A percentile compares a stretch with the other conserved stretches of the same genome.
Evolutionary conservation across 2,888 invertebrate species (phyloP).

Genomic region (Lagria hirta): DNA sequence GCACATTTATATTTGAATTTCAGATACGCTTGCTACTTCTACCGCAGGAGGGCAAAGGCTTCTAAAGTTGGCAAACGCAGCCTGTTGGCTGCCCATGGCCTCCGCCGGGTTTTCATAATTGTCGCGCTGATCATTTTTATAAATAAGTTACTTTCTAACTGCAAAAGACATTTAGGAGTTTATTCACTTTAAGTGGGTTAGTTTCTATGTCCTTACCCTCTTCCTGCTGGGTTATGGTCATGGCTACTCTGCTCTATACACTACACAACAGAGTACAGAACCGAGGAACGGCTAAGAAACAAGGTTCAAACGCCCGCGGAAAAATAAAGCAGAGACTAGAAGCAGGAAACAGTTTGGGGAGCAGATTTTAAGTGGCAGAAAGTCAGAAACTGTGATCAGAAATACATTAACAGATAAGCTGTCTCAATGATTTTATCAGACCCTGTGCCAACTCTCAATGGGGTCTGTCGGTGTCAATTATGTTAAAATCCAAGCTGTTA

Average conservation of each 20-base stretch:
- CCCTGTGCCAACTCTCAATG: too few relatives aligned
- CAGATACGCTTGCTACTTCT: slow-evolving; percentile 13
- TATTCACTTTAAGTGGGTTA: slow-evolving; percentile 5
- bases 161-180: slow-evolving; percentile 8
- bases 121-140: slow-evolving; percentile 6
- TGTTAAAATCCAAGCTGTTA: too few relatives aligned
- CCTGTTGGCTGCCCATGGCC: slow-evolving; percentile 7
- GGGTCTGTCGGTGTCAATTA: too few relatives aligned
- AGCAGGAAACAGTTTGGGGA: slow-evolving; percentile 4
- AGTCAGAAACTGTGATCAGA: slow-evolving; percentile 9
- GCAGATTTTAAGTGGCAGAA: slow-evolving; percentile 12
- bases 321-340: slow-evolving; percentile 8
- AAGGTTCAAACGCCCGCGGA: slow-evolving; percentile 7
- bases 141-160: slow-evolving; percentile 7
- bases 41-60: slow-evolving; percentile 14
- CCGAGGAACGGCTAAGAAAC: slow-evolving; percentile 9
- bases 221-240: slow-evolving; percentile 11
- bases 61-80: slow-evolving; percentile 11
- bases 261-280: slow-evolving; percentile 10
- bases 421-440: too few relatives aligned
- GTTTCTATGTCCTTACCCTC: slow-evolving; percentile 8
- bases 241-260: slow-evolving; percentile 14
- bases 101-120: slow-evolving; percentile 9
- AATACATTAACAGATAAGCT: slow-evolving; percentile 10
- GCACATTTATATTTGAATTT: slow-evolving; percentile 15